Conservation (phyloP, 1,140 invertebrate species). For the Aculops lycopersici region DNA sequence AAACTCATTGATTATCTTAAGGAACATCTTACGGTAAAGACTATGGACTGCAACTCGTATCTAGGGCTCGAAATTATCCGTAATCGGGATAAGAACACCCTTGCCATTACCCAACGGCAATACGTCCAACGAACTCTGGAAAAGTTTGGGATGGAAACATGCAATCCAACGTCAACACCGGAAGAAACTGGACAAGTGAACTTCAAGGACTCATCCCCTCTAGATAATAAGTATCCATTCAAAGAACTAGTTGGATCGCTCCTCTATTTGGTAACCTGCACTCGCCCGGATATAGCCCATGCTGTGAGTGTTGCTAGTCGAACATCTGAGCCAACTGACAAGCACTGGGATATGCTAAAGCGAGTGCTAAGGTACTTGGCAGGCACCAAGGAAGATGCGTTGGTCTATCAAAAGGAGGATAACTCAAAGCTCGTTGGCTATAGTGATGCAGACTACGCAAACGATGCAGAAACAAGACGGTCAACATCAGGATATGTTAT, state of each 20-base stretch:
- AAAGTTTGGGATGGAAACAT: conserved; percentile 12
- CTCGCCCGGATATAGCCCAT: conserved; percentile 18
- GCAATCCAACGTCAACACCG: conserved; percentile 11
- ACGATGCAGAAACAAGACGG: conserved; percentile 1
- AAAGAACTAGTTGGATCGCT: conserved; percentile 11
- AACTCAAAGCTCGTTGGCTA: conserved; percentile 1
- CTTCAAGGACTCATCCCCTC: neutral
- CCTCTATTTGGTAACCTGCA: conserved; percentile 16
- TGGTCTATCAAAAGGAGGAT: conserved; percentile 10
- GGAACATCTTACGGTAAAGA: conserved; percentile 11
- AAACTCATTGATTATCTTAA: neutral
- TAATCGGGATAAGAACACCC: conserved; percentile 3
- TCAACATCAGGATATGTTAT: conserved; percentile 8
- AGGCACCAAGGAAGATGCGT: conserved; percentile 10
- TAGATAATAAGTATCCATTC: conserved; percentile 8
- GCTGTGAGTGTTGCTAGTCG: conserved; percentile 17
- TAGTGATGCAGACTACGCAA: conserved; percentile 5
- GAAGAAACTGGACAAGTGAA: conserved; percentile 11
- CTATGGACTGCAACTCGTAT: neutral
- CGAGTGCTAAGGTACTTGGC: conserved; percentile 10
- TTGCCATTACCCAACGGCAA: neutral
- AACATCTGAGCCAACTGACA: conserved; percentile 5
- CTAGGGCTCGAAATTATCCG: neutral
- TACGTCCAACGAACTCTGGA: conserved; percentile 1
- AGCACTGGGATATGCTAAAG: conserved; percentile 14